Base-by-base conservation (phyloP, 2,888 invertebrate species). In the Xylocampa areola region DNA sequence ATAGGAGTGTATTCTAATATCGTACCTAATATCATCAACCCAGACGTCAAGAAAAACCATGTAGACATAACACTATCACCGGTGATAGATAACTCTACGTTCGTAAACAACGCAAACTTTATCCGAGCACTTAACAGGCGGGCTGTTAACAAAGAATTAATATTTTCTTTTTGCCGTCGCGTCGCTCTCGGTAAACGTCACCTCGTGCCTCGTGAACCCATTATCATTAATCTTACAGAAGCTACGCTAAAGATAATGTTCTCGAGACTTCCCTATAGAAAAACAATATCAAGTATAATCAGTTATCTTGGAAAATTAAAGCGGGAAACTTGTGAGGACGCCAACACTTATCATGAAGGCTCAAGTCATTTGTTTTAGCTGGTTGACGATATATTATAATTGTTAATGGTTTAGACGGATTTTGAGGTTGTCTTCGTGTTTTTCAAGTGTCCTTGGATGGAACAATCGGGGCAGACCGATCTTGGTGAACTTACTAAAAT, bases 181-280 rank as follows among this genome's bases (percentile, higher is more conserved):
- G 77, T 74, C 77, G 63, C 67, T 60, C 62, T 59, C 73, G 73
- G 76, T 78, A 79, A 82, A 72, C 81, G 87, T 88, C 88, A 88
- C 86, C 87, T 86, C 82, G 74, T 80, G 82, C 82, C 84, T 84
- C 76, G 80, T 80, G 87, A 88, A 83, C 86, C 87, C 86, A 89
- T 89, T 90, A 89, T 82, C 90, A 89, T 91, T 91, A 86, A 89
- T 90, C 90, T 89, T 86, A 77, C 81, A 79, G 82, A 77, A 84
- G 77, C 81, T 73, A 77, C 80, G 82, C 81, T 84, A 80, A 87
- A 87, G 88, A 89, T 90, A 89, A 88, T 88, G 88, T 87, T 84
- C 83, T 70, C 78, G 75, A 82, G 80, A 79, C 82, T 83, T 80
- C 76, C 52, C 80, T 80, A 82, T 85, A 85, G 84, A 89, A 89